phyloP scores from a whole-genome alignment of 92 coral and sea anemone genomes.

The Epizoanthus illoricatus region DNA sequence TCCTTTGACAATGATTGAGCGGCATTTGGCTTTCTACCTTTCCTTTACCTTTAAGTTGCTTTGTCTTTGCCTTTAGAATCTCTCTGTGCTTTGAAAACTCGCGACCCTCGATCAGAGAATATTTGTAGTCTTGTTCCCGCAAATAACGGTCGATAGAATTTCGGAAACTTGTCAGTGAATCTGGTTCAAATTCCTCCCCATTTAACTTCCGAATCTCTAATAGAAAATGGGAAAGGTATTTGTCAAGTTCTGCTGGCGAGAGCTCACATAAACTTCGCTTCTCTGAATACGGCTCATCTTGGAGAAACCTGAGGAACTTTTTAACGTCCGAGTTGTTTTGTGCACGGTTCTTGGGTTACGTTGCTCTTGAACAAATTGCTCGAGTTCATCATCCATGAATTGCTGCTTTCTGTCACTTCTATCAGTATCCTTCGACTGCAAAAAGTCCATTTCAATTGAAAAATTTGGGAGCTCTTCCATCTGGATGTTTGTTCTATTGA shows the following conservation, averaged over 20 bases:
- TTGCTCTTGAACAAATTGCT: too few species aligned
- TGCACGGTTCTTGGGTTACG: too few species aligned
- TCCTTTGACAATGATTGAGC: slow-evolving; percentile 26
- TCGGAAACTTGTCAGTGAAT: slow-evolving; percentile 34
- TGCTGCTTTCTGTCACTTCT: too few species aligned
- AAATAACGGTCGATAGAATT: slow-evolving; percentile 18
- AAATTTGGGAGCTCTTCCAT: too few species aligned
- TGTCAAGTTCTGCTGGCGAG: slow-evolving; percentile 28
- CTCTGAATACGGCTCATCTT: slow-evolving; percentile 28
- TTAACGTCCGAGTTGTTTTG: slow-evolving; percentile 36
- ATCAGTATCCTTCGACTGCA: too few species aligned
- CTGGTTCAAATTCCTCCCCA: slow-evolving; percentile 40
- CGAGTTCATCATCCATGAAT: too few species aligned
- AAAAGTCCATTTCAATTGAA: too few species aligned
- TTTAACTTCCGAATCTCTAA: slow-evolving; percentile 35
- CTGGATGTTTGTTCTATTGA: too few species aligned
- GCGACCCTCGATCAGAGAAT: slow-evolving; percentile 21
- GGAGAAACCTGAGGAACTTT: slow-evolving; percentile 38
- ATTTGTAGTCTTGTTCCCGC: slow-evolving; percentile 23
- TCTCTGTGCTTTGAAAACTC: slow-evolving; percentile 30
- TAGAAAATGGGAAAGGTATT: slow-evolving; percentile 40
- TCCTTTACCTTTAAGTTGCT: slow-evolving; percentile 42
- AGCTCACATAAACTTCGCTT: too few species aligned
- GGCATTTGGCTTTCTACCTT: slow-evolving; percentile 45
- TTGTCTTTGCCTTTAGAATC: slow-evolving; percentile 41